phyloP scores from a whole-genome alignment of 2,888 invertebrate genomes.

The Micoletzkya japonica region DNA sequence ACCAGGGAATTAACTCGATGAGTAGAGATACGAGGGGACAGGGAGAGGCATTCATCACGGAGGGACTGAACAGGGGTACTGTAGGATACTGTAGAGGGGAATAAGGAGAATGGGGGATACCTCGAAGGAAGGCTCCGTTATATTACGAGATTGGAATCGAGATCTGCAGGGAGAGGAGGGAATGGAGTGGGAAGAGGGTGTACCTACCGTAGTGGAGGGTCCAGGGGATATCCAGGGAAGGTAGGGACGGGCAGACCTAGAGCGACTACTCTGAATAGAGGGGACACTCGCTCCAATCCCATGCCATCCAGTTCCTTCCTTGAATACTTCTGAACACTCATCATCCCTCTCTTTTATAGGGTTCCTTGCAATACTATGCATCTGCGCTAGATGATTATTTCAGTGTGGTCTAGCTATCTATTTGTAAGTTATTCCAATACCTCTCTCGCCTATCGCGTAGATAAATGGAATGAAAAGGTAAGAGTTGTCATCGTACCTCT shows the following conservation, averaged over 20 bases:
- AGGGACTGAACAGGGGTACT: constrained; percentile 38
- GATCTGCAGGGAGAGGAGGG: constrained; percentile 70
- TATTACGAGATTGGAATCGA: constrained; percentile 88
- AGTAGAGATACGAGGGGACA: constrained; percentile 9
- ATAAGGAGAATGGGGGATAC: constrained; percentile 34
- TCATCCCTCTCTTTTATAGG: too few relatives aligned
- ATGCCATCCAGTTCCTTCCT: constrained; percentile 79
- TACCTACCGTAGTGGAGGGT: constrained; percentile 75
- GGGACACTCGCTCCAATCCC: constrained; percentile 88
- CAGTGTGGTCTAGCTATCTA: neutral
- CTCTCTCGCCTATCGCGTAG: neutral
- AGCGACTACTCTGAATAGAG: constrained; percentile 88
- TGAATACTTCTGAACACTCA: constrained; percentile 75
- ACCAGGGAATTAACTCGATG: constrained; percentile 62
- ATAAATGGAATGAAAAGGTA: neutral
- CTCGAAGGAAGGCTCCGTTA: constrained; percentile 71
- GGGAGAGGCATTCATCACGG: constrained; percentile 3
- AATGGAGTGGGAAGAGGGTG: neutral
- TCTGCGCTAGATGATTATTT: too few relatives aligned
- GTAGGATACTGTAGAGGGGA: too few relatives aligned
- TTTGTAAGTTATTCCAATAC: neutral
- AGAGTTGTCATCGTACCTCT: constrained; percentile 70
- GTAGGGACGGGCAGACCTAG: constrained; percentile 86
- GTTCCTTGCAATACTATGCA: too few relatives aligned
- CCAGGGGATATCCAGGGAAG: constrained; percentile 88